Base-by-base conservation (phyloP, 1,140 invertebrate genomes). In the Eufriesea mexicana region DNA sequence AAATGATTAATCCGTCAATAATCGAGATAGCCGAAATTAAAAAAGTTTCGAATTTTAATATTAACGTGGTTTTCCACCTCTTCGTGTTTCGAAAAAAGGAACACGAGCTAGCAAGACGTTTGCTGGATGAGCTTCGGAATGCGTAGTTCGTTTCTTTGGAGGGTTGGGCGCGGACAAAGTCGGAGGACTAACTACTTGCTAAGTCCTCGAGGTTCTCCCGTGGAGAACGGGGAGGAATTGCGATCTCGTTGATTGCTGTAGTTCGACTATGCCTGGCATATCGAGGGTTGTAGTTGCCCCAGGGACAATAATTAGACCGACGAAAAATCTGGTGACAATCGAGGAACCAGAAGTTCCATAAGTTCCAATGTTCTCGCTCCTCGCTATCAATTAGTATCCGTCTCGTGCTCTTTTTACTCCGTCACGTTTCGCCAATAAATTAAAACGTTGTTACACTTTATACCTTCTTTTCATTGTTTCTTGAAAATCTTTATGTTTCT, bases 161-260 rank as follows among this genome's bases (percentile, higher is more conserved):
- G n/a, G 61, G 68, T 57, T 71, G 79, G 28, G 55, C 16, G 71
- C 57, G 89, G 81, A 71, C 83, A 79, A 88, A 89, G 67, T 89
- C 70, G 66, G 57, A 85, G 84, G 86, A 91, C 86, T 89, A 91
- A 91, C 90, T 90, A 91, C 90, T 91, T 91, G 86, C 89, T 66
- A 91, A 91, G 90, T 91, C 84, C 90, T 91, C 88, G 86, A 91
- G 89, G 85, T 90, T 91, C 84, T 78, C 76, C 72, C 59, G 51
- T 84, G 71, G 70, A 75, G 68, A 47, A 61, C 18, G 66, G 86
- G 74, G 61, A 90, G 84, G 82, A 87, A 89, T 90, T 91, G 89
- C 89, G 89, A 91, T 86, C 89, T 87, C 85, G 86, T 91, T 91
- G 89, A 91, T 91, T 90, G 88, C 86, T 89, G 70, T 90, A 90